phyloP scores from a whole-genome alignment of 1,140 invertebrate genomes.

The Trichoplusia ni region DNA sequence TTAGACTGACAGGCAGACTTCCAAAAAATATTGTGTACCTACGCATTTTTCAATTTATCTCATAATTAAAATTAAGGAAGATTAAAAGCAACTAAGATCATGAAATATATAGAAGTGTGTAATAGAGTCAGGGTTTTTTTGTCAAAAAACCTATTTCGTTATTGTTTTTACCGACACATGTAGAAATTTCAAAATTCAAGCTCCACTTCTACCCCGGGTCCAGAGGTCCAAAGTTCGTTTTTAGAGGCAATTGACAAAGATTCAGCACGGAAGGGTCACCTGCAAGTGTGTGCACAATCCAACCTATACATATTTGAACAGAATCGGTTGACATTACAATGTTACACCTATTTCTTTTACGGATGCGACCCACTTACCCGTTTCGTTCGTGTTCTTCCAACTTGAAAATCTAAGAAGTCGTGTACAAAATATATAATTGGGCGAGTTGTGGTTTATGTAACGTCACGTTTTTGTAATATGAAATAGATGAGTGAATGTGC shows the following conservation, averaged over 20 bases:
- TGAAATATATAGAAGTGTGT: too few species aligned
- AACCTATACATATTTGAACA: constrained; percentile 28
- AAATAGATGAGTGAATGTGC: not conserved
- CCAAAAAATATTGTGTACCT: too few species aligned
- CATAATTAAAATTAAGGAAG: too few species aligned
- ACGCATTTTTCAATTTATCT: too few species aligned
- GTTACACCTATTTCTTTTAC: constrained; percentile 15
- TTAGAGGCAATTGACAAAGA: constrained; percentile 14
- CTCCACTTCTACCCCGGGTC: too few species aligned
- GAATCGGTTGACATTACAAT: constrained; percentile 21
- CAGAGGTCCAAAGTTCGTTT: too few species aligned
- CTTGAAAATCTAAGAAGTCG: constrained; percentile 23
- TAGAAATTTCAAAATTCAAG: too few species aligned
- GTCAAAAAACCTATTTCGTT: too few species aligned
- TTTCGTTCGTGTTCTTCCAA: not conserved
- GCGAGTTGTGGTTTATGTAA: not conserved
- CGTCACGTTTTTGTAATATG: not conserved
- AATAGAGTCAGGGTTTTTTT: too few species aligned
- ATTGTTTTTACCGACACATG: too few species aligned
- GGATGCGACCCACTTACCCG: constrained; percentile 25
- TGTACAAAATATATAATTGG: constrained; percentile 19
- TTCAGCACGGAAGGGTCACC: constrained; percentile 2
- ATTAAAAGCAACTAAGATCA: too few species aligned
- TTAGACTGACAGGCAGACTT: too few species aligned
- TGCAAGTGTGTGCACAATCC: constrained; percentile 26